Conservation (phyloP, 2,113 vertebrate species). For the Tiliqua scincoides region DNA sequence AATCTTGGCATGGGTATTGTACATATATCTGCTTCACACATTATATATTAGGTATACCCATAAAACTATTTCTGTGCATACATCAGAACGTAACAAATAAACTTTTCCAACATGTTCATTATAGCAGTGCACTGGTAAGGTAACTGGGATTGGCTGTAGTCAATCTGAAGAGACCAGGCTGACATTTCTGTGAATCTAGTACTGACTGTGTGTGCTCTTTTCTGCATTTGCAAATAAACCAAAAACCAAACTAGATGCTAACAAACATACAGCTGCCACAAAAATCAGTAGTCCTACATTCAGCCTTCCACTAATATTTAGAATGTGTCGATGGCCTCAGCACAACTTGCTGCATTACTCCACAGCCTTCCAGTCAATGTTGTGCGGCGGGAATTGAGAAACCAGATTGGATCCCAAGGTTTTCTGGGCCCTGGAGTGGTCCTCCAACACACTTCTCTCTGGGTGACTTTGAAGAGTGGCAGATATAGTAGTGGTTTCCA, state of each 20-base stretch:
- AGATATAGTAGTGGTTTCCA: neutral
- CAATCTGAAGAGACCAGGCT: neutral
- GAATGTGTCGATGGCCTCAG: neutral
- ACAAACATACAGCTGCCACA: neutral
- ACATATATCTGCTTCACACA: neutral
- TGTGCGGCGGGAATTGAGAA: neutral
- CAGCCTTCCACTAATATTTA: neutral
- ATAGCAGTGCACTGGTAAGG: neutral
- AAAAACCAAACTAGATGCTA: neutral
- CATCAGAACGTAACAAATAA: neutral
- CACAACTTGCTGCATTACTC: neutral
- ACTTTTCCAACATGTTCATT: neutral
- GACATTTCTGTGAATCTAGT: neutral
- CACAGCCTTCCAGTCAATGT: neutral
- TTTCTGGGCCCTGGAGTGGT: neutral
- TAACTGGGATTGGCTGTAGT: neutral
- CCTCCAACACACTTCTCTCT: neutral
- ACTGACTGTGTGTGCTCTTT: neutral
- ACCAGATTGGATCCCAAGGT: neutral
- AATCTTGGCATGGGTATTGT: conserved; percentile 14
- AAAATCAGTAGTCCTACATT: neutral
- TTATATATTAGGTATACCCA: neutral
- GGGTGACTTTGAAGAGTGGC: neutral
- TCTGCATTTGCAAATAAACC: neutral
- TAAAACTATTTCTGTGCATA: neutral